These are phyloP conservation scores for Bombus sibiricus DNA, from an alignment of 1,140 invertebrate species.

Conservation along the genomic window DNA sequence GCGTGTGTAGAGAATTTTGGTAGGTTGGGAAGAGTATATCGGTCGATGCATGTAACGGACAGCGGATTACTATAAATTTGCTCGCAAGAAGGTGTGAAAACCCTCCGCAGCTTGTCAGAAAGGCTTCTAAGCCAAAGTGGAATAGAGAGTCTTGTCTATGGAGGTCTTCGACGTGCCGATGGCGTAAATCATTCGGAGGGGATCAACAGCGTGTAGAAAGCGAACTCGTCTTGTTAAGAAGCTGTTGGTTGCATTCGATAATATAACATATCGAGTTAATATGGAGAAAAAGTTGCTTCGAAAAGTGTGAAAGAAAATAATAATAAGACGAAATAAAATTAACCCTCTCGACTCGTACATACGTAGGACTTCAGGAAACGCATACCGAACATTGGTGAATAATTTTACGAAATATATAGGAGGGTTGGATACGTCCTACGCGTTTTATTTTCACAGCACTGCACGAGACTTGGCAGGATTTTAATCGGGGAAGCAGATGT, in stretches of 20 bases:
- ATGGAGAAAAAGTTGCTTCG: neutral
- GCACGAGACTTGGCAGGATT: neutral
- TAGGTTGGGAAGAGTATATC: neutral
- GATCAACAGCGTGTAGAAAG: neutral
- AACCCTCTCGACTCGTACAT: neutral
- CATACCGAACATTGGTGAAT: neutral
- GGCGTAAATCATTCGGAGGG: slow-evolving; percentile 31
- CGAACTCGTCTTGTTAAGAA: neutral
- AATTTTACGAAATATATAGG: neutral
- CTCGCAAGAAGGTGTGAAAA: neutral
- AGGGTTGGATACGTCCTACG: neutral
- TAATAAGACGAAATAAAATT: too few species aligned
- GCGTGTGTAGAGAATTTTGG: neutral
- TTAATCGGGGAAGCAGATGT: neutral
- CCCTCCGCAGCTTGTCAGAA: neutral
- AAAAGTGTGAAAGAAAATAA: neutral
- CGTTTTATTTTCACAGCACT: neutral
- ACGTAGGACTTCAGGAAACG: accelerated
- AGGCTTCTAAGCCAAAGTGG: slow-evolving; percentile 19
- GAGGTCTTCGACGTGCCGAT: slow-evolving; percentile 15
- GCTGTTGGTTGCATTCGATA: neutral
- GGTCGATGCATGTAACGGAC: neutral
- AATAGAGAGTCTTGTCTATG: neutral
- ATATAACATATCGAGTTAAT: too few species aligned
- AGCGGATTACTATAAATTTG: neutral